Percentiles rank a stretch among this genome's conserved stretches.
Evolutionary conservation across 2,113 vertebrate species (phyloP).

Genomic region (Panurus biarmicus): DNA sequence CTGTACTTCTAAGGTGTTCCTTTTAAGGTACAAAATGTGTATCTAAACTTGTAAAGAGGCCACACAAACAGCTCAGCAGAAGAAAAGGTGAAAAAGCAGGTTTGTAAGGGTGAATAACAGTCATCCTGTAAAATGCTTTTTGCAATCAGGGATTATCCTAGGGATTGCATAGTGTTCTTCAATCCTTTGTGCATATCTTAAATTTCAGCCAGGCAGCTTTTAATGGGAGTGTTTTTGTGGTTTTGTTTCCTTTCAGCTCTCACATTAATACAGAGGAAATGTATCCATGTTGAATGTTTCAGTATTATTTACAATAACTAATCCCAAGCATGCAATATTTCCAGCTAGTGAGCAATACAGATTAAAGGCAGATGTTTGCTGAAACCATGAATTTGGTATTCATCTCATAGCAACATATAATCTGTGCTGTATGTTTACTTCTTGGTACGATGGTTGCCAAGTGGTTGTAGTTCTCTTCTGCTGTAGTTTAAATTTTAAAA

Average conservation of each 20-base stretch:
- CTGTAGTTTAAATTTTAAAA: background rate
- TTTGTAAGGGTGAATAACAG: background rate
- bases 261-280: background rate
- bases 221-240: background rate
- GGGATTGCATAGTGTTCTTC: background rate
- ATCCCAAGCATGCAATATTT: background rate
- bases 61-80: background rate
- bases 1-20: background rate
- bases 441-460: background rate
- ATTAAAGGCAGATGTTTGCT: slow-evolving; percentile 1
- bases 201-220: background rate
- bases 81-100: background rate
- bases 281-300: background rate
- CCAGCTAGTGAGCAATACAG: background rate
- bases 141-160: background rate
- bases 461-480: background rate
- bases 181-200: background rate
- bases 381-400: background rate
- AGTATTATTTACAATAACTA: background rate
- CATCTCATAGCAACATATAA: background rate
- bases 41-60: background rate
- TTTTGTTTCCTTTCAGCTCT: background rate
- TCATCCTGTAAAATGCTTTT: background rate
- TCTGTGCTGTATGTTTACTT: background rate
- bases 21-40: background rate